These are phyloP conservation scores for Nanger granti DNA, from an alignment of 2,113 vertebrate genomes.

Conservation along the genomic window DNA sequence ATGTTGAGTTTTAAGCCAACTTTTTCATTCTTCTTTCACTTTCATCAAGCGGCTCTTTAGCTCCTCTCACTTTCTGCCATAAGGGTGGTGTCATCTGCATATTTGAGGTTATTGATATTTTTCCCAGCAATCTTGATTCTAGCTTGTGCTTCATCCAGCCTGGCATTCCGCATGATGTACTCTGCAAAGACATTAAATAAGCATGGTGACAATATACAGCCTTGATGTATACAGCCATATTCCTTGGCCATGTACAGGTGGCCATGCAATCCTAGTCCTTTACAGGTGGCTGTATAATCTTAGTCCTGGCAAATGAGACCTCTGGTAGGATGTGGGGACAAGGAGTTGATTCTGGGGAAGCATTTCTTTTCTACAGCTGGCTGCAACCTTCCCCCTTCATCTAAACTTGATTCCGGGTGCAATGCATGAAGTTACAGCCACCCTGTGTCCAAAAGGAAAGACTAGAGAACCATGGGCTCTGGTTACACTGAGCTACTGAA, in stretches of 20 bases:
- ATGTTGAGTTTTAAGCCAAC: background rate
- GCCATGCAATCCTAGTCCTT: background rate
- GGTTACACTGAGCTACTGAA: background rate
- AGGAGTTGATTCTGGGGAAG: background rate
- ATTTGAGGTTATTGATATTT: background rate
- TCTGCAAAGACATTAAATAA: background rate
- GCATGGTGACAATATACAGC: background rate
- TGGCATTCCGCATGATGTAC: background rate
- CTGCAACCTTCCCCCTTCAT: background rate
- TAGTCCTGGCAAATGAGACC: background rate
- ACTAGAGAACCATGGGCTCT: background rate
- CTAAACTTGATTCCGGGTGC: background rate
- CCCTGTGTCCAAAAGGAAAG: background rate
- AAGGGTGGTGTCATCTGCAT: background rate
- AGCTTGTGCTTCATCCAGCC: background rate
- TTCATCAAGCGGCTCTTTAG: background rate
- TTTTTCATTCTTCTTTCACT: background rate
- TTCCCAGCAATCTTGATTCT: background rate
- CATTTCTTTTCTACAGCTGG: background rate
- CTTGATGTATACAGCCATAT: background rate
- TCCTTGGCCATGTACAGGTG: background rate
- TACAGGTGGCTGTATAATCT: background rate
- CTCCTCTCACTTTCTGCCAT: background rate
- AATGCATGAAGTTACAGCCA: background rate
- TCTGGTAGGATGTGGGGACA: background rate